Conservation (phyloP, 2,113 vertebrate genomes). For the Atlantisia rogersi region DNA sequence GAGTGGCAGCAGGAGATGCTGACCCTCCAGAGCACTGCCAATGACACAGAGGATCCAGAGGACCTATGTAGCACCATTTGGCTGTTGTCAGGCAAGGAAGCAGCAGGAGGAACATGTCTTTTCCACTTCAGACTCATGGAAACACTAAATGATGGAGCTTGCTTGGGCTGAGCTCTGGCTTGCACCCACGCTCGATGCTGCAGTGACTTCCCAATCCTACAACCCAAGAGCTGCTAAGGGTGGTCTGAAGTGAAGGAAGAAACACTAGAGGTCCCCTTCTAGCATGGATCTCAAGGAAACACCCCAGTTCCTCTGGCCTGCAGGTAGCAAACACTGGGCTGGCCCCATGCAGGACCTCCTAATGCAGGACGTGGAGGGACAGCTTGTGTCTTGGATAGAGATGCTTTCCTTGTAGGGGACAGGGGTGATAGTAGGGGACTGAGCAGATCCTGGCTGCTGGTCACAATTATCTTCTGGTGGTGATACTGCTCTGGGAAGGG, state of each 20-base stretch:
- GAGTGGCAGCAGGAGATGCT: neutral
- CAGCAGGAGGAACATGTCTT: fast-evolving
- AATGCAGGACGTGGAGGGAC: neutral
- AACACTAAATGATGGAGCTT: neutral
- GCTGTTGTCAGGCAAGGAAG: neutral
- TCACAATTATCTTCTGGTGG: neutral
- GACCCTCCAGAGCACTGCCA: neutral
- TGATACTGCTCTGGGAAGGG: neutral
- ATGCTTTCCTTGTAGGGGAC: neutral
- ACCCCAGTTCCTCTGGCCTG: neutral
- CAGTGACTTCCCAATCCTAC: neutral
- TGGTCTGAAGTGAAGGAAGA: neutral
- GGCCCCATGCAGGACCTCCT: neutral
- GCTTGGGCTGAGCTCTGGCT: neutral
- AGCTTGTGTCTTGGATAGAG: neutral
- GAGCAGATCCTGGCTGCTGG: neutral
- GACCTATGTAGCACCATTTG: neutral
- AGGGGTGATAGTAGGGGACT: neutral
- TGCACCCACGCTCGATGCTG: fast-evolving
- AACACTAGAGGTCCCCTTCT: neutral
- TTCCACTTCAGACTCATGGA: neutral
- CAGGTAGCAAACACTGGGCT: neutral
- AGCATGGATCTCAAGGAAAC: neutral
- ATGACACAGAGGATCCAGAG: neutral
- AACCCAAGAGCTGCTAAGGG: fast-evolving